Conservation (phyloP, 2,888 invertebrate species). For the Hedya salicella region DNA sequence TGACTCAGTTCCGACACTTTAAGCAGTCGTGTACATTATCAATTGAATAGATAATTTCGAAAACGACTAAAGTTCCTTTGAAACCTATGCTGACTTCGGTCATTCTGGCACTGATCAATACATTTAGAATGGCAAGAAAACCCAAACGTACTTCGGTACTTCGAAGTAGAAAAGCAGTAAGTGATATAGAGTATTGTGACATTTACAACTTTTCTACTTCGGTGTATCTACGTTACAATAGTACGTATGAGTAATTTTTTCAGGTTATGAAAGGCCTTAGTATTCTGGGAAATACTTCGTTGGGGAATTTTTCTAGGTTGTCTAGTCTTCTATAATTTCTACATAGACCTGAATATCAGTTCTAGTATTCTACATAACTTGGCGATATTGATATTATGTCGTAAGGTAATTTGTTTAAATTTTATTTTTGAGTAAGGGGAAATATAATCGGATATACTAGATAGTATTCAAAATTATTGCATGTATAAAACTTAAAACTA, state of each 20-base stretch:
- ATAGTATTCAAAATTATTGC: too few species aligned
- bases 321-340: too few species aligned
- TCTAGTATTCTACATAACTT: too few species aligned
- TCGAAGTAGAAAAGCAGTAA: neutral
- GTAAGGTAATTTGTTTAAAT: too few species aligned
- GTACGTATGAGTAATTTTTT: conserved; percentile 30
- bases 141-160: neutral
- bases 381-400: too few species aligned
- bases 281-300: conserved; percentile 15
- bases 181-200: neutral
- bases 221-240: conserved; percentile 14
- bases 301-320: conserved; percentile 6
- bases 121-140: conserved; percentile 9
- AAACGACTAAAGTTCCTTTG: neutral
- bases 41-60: neutral
- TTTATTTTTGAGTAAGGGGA: too few species aligned
- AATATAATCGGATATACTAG: too few species aligned
- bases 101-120: neutral
- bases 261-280: conserved; percentile 8
- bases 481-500: too few species aligned
- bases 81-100: neutral
- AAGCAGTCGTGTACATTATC: neutral
- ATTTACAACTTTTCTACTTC: neutral
- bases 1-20: conserved; percentile 2
- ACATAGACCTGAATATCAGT: neutral